phyloP scores from a whole-genome alignment of 2,113 vertebrate genomes.

The Cyphomyrus discorhynchus region DNA sequence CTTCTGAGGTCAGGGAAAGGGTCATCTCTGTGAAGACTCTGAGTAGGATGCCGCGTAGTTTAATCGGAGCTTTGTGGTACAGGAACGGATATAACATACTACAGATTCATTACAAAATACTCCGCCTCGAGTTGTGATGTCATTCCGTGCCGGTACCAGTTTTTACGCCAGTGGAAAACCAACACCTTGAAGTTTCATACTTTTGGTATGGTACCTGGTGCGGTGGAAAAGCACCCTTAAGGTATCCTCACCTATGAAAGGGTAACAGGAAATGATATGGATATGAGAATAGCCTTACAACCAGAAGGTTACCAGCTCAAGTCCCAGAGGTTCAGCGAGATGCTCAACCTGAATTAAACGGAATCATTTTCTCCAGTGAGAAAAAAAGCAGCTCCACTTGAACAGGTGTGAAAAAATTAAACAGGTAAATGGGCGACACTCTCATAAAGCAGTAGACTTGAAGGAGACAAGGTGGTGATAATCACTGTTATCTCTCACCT shows the following conservation, averaged over 20 bases:
- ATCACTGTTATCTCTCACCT: not conserved
- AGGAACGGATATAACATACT: not conserved
- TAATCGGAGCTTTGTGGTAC: not conserved
- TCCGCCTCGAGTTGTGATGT: too few relatives aligned
- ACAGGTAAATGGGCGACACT: not conserved
- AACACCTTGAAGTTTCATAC: too few relatives aligned
- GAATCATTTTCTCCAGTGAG: not conserved
- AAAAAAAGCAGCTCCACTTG: not conserved
- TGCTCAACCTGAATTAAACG: not conserved
- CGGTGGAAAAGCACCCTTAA: too few relatives aligned
- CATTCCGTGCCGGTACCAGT: too few relatives aligned
- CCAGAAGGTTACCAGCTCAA: not conserved
- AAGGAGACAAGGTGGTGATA: not conserved
- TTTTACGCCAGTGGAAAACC: too few relatives aligned
- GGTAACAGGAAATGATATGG: not conserved
- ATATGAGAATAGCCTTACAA: not conserved
- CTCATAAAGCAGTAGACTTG: not conserved
- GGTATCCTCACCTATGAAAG: not conserved
- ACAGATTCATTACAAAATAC: not conserved
- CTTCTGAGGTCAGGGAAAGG: not conserved
- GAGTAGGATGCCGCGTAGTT: not conserved
- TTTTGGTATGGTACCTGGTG: too few relatives aligned
- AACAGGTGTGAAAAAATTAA: not conserved
- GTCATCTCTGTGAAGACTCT: not conserved
- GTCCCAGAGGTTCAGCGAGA: not conserved